Base-by-base conservation (phyloP, 2,113 vertebrate genomes). In the Pipa parva region DNA sequence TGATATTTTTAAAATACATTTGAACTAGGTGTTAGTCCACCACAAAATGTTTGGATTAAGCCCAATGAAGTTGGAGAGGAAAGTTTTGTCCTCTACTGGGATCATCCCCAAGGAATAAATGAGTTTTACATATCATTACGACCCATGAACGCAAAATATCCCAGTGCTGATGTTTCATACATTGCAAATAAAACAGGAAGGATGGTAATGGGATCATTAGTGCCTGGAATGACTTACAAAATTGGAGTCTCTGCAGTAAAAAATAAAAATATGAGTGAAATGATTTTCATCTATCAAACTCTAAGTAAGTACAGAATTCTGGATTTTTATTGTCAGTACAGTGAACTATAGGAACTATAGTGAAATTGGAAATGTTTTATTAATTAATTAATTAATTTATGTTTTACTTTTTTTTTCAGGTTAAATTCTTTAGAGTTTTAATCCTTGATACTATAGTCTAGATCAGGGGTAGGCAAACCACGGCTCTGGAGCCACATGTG, bases 191-290 rank as follows among this genome's bases (percentile, higher is more conserved):
- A 78, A 62, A 79, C 78, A 49, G 74, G 85, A 48, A 85, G 81
- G 71, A 66, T 88, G 55, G 76, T 83, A 49, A 5, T 92, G 76
- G 81, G 78, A 62, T 25, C 65, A 39, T 82, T 91, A 69, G 75
- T 78, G 63, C 86, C 92, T 57, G 90, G 91, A 72, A 87, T 88
- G 79, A 72, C 82, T 7, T 94, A 92, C 74, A 81, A 89, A 69
- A 80, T 93, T 59, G 79, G 80, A 25, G 78, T 95, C 37, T 82
- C 84, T 57, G 82, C 82, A 59, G 61, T 90, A 66, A 88, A 72
- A 11, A 88, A 79, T 63, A 80, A 87, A 45, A 89, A 87, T 63
- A 81, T 75, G 76, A 95, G 93, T 6, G 39, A 84, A 70, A 76
- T 64, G 73, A 82, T 78, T 63, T 84, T 64, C 26, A 8, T 86